phyloP scores from a whole-genome alignment of 2,888 invertebrate genomes.

The Hipparchia semele region DNA sequence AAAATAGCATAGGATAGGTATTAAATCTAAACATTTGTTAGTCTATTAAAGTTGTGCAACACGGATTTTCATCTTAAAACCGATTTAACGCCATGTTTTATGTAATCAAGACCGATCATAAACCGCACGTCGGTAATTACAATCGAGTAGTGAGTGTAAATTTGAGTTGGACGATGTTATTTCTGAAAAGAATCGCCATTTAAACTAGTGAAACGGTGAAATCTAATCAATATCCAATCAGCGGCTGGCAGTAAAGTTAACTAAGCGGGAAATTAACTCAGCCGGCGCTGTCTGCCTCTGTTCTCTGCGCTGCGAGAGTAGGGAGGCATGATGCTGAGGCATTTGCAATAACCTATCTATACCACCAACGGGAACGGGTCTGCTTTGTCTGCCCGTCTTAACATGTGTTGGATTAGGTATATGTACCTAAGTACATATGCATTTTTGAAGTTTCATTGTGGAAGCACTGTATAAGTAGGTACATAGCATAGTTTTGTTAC shows the following conservation, averaged over 20 bases:
- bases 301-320: not conserved
- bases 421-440: not conserved
- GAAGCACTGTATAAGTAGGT: no score
- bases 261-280: conserved; percentile 81
- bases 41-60: not conserved
- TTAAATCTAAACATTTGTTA: not conserved
- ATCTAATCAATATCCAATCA: conserved; percentile 83
- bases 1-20: not conserved
- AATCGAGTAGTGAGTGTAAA: conserved; percentile 77
- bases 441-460: no score
- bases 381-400: no score
- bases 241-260: conserved; percentile 75
- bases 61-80: conserved; percentile 47
- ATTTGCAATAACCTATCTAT: not conserved
- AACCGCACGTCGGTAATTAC: conserved; percentile 73
- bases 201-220: conserved; percentile 69
- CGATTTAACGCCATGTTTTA: conserved; percentile 70
- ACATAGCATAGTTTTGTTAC: no score
- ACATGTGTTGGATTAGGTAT: no score
- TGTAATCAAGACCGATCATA: conserved; percentile 73
- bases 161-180: conserved; percentile 73
- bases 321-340: conserved; percentile 8
- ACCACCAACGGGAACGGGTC: no score
- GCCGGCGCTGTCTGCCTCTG: conserved; percentile 48
- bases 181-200: conserved; percentile 73